A percentile compares a stretch with the other conserved stretches of the same genome.
Conservation (phyloP, 2,888 invertebrate genomes). For the Brenthis ino region DNA sequence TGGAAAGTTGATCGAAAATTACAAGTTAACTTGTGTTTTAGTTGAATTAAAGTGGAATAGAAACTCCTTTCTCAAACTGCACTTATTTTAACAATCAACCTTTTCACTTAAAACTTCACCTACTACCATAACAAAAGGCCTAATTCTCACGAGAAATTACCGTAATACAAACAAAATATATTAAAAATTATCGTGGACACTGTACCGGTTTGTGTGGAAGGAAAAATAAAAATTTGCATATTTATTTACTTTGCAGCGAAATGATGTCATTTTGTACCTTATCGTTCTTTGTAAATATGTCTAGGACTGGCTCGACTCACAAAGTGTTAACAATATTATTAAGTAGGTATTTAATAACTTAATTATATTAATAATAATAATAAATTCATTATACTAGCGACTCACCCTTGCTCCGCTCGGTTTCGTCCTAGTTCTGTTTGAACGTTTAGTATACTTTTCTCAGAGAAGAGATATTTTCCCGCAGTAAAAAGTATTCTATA, state of each 20-base stretch:
- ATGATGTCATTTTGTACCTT: conserved; percentile 27
- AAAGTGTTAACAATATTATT: neutral
- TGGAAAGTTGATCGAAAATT: neutral
- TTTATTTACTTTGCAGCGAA: neutral
- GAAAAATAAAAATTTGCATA: conserved; percentile 19
- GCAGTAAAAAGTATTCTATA: no score
- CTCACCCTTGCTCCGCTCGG: no score
- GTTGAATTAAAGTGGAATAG: conserved; percentile 3
- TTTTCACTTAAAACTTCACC: conserved; percentile 39
- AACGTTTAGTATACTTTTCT: no score
- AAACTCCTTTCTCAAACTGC: conserved; percentile 33
- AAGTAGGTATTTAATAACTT: no score
- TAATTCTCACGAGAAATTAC: conserved; percentile 44
- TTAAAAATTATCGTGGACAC: conserved; percentile 22
- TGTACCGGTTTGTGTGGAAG: conserved; percentile 20
- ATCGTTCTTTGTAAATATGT: conserved; percentile 22
- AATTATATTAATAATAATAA: no score
- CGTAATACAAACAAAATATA: conserved; percentile 40
- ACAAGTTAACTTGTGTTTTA: conserved; percentile 6
- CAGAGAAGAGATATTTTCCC: no score
- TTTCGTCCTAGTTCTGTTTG: no score
- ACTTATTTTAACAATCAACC: conserved; percentile 32
- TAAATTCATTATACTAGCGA: no score
- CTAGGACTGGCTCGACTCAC: conserved; percentile 14
- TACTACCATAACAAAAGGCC: conserved; percentile 39